Percentiles rank a stretch among this genome's conserved stretches.
phyloP scores from a whole-genome alignment of 2,888 invertebrate species.

The Bruchidius siliquastri region DNA sequence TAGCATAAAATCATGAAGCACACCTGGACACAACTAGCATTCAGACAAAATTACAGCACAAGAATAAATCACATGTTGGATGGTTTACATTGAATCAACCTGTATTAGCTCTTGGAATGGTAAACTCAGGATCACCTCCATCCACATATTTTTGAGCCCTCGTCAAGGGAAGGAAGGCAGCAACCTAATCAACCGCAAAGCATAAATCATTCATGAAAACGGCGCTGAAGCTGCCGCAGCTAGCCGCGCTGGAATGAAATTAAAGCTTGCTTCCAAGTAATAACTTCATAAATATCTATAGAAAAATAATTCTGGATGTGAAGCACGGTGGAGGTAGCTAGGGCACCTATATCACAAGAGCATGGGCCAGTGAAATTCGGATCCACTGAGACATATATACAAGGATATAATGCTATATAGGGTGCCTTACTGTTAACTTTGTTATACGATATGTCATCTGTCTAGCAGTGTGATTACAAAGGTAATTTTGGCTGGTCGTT shows the following conservation, averaged over 20 bases:
- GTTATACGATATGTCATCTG: too few relatives aligned
- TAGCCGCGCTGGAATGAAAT: constrained; percentile 14
- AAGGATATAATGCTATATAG: too few relatives aligned
- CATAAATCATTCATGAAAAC: background rate
- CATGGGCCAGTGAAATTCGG: background rate
- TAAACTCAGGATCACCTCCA: background rate
- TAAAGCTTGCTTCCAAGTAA: constrained; percentile 19
- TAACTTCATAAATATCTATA: constrained; percentile 26
- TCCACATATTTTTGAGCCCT: background rate
- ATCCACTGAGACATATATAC: background rate
- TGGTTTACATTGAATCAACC: background rate
- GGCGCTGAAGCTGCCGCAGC: background rate
- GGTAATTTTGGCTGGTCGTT: too few relatives aligned
- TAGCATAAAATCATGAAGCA: too few relatives aligned
- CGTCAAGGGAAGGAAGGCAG: background rate
- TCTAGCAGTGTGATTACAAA: too few relatives aligned
- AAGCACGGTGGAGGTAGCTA: background rate
- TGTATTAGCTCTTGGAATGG: background rate
- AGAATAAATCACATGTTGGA: too few relatives aligned
- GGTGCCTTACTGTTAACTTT: too few relatives aligned
- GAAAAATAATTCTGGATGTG: constrained; percentile 17
- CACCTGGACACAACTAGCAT: too few relatives aligned
- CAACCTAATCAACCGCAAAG: background rate
- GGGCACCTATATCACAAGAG: background rate
- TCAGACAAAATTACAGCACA: too few relatives aligned